Percentiles rank a stretch among this genome's conserved stretches.
Conservation (phyloP, 2,888 invertebrate species). For the Phania funesta region DNA sequence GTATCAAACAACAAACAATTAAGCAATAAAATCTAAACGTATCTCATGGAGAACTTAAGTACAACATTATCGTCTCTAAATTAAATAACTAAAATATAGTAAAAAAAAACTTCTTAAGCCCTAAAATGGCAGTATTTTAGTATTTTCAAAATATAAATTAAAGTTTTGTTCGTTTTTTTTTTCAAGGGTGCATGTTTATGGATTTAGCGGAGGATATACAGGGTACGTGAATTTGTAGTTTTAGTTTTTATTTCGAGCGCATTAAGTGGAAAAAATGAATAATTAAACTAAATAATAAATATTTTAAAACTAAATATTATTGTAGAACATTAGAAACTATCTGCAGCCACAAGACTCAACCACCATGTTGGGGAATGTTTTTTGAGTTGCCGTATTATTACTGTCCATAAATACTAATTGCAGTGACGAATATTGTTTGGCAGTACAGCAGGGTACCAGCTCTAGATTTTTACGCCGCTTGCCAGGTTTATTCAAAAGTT, state of each 20-base stretch:
- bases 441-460: conserved; percentile 92
- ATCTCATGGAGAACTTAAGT: conserved; percentile 66
- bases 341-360: conserved; percentile 95
- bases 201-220: background rate
- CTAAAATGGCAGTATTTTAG: conserved; percentile 32
- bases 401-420: conserved; percentile 90
- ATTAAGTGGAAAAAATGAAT: background rate
- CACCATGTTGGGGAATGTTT: conserved; percentile 92
- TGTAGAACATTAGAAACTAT: conserved; percentile 80
- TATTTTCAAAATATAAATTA: conserved; percentile 21
- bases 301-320: background rate
- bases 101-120: background rate
- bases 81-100: conserved; percentile 6
- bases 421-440: conserved; percentile 89
- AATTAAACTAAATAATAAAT: conserved; percentile 33
- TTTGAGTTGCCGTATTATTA: conserved; percentile 88
- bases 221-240: background rate
- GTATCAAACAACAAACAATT: conserved; percentile 7
- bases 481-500: conserved; percentile 75
- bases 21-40: conserved; percentile 19
- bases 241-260: background rate
- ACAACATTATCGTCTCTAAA: conserved; percentile 43
- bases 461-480: conserved; percentile 81
- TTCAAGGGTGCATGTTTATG: background rate
- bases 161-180: conserved; percentile 37